Evolutionary conservation across 2,888 invertebrate genomes (phyloP).

Genomic region (Halocaridina rubra): DNA sequence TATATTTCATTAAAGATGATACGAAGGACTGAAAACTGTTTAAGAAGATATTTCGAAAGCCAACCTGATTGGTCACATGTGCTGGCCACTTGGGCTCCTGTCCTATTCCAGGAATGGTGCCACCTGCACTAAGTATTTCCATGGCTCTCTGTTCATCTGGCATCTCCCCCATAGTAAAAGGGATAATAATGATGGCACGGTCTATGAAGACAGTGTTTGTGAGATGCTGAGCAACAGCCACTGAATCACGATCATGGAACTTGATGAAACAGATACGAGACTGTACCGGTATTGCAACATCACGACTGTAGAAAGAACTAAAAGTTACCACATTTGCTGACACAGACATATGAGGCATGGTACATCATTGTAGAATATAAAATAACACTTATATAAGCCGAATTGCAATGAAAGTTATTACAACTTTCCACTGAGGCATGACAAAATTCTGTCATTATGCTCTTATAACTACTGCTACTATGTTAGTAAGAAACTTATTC

Average conservation of each 20-base stretch:
- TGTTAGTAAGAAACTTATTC: too few relatives aligned
- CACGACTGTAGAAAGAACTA: too few relatives aligned
- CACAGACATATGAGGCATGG: too few relatives aligned
- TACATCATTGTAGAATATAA: too few relatives aligned
- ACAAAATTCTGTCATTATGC: too few relatives aligned
- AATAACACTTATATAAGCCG: too few relatives aligned
- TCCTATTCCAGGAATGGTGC: conserved; percentile 86
- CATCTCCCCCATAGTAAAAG: conserved; percentile 85
- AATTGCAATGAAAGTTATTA: too few relatives aligned
- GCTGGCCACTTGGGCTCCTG: conserved; percentile 89
- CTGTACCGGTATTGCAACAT: conserved; percentile 89
- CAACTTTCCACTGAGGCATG: too few relatives aligned
- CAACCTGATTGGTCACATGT: conserved; percentile 84
- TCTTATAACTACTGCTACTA: too few relatives aligned
- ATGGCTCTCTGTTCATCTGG: conserved; percentile 95
- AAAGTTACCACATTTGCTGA: too few relatives aligned
- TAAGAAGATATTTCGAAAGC: background rate
- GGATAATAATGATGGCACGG: conserved; percentile 93
- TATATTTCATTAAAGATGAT: background rate
- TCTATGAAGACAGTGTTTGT: conserved; percentile 99
- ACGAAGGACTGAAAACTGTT: background rate
- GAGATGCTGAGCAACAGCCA: conserved; percentile 96
- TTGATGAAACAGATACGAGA: conserved; percentile 97
- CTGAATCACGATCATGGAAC: conserved; percentile 87
- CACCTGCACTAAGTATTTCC: conserved; percentile 91